Percentiles rank a stretch among this genome's conserved stretches.
phyloP scores from a whole-genome alignment of 1,140 invertebrate species.

The Calosoma granatense region DNA sequence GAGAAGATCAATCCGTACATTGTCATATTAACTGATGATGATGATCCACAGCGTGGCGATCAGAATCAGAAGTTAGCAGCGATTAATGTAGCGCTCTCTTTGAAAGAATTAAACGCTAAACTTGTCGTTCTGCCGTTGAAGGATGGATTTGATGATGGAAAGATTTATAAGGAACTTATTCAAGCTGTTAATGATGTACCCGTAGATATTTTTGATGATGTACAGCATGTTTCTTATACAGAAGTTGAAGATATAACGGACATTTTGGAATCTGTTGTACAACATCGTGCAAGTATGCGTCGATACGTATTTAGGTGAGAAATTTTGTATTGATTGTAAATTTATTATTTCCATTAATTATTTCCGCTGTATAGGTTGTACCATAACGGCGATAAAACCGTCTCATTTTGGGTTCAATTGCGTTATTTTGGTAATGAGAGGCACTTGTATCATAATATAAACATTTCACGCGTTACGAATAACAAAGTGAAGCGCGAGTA shows the following conservation, averaged over 20 bases:
- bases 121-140: background rate
- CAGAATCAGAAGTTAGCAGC: background rate
- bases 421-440: background rate
- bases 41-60: background rate
- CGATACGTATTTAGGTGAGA: background rate
- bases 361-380: background rate
- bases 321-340: background rate
- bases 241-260: background rate
- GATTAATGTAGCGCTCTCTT: background rate
- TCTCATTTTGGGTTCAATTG: background rate
- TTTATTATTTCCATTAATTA: background rate
- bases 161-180: background rate
- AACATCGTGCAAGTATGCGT: background rate
- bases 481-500: background rate
- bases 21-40: slow-evolving; percentile 2
- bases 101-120: background rate
- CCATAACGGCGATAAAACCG: background rate
- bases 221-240: background rate
- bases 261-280: background rate
- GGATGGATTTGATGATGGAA: background rate
- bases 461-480: background rate
- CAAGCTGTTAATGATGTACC: background rate
- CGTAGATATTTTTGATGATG: background rate
- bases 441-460: background rate
- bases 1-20: background rate